Evolutionary conservation across 2,888 invertebrate species (phyloP).

Genomic region (Antitype chi): DNA sequence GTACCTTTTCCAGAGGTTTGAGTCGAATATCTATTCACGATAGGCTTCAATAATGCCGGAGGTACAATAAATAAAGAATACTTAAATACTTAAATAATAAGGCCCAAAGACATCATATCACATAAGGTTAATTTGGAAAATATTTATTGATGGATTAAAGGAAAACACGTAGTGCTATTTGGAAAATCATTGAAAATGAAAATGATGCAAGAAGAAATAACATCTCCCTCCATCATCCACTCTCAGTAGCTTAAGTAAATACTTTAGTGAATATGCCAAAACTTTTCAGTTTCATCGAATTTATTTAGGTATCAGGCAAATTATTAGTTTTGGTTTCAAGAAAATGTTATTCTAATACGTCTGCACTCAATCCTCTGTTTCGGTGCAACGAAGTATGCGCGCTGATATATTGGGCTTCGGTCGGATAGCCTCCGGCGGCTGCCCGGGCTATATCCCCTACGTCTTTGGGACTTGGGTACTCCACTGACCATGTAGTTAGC

Average conservation of each 20-base stretch:
- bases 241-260: not conserved
- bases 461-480: constrained; percentile 51
- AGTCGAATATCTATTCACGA: not conserved
- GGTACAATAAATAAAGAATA: not conserved
- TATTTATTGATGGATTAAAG: not conserved
- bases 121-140: not conserved
- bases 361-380: constrained; percentile 74
- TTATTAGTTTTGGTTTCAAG: not conserved
- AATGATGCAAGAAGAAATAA: not conserved
- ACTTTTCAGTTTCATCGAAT: not conserved
- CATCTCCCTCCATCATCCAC: too few species aligned
- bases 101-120: too few species aligned
- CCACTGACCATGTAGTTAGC: constrained; percentile 61
- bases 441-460: constrained; percentile 63
- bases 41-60: not conserved
- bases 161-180: not conserved
- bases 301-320: not conserved
- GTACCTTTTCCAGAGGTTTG: not conserved
- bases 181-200: not conserved
- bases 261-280: not conserved
- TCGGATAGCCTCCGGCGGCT: constrained; percentile 85
- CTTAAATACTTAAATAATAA: too few species aligned
- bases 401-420: constrained; percentile 89
- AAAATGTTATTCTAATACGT: constrained; percentile 33
- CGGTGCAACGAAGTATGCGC: constrained; percentile 80